Evolutionary conservation across 2,797 vertebrate genomes (phyloP).

Genomic region (Enoplosus armatus): DNA sequence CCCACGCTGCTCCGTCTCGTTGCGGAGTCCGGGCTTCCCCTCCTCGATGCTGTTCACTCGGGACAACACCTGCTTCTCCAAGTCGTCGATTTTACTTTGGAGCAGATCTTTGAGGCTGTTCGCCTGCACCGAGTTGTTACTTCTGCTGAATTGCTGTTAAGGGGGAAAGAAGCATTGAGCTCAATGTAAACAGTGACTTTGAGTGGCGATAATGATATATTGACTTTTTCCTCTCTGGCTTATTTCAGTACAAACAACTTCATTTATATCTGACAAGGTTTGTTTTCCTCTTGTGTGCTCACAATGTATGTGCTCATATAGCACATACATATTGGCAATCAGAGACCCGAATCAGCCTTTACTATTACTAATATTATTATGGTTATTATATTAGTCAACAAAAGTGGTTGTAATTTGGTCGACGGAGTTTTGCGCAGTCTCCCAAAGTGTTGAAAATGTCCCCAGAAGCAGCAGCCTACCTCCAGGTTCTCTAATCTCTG

Average conservation of each 20-base stretch:
- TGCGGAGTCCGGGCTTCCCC: conserved; percentile 89
- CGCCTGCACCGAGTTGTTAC: conserved; percentile 93
- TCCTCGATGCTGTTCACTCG: conserved; percentile 96
- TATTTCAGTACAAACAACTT: conserved; percentile 1
- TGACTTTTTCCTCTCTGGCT: conserved; percentile 12
- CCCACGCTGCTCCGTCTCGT: conserved; percentile 94
- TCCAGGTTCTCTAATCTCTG: conserved; percentile 95
- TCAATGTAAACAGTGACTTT: background rate
- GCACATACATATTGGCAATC: too few species aligned
- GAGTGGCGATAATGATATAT: conserved; percentile 10
- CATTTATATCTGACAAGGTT: background rate
- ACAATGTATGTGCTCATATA: too few species aligned
- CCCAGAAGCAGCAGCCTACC: conserved; percentile 80
- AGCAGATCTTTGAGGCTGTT: conserved; percentile 96
- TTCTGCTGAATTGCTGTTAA: conserved; percentile 94
- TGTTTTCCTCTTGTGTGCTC: background rate
- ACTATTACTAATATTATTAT: background rate
- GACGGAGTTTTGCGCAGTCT: conserved; percentile 24
- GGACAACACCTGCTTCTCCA: conserved; percentile 96
- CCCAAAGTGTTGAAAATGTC: conserved; percentile 31
- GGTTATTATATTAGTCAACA: background rate
- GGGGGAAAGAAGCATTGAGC: conserved; percentile 14
- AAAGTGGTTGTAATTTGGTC: background rate
- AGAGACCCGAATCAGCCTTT: background rate
- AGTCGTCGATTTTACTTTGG: conserved; percentile 95